phyloP scores from a whole-genome alignment of 2,888 invertebrate species.

The Trachelus troglodyta region DNA sequence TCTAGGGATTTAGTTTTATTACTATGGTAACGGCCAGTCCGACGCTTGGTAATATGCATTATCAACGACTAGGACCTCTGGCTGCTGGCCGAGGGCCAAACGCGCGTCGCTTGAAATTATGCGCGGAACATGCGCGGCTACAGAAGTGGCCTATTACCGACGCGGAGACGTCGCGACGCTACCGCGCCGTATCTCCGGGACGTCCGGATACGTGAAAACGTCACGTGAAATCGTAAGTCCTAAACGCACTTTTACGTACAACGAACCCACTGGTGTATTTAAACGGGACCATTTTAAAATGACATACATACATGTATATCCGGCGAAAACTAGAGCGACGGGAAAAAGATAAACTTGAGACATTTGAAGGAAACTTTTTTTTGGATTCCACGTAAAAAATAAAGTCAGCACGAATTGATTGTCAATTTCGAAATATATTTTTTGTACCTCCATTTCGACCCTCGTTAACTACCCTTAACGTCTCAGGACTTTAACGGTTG shows the following conservation, averaged over 20 bases:
- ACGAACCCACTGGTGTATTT: no score
- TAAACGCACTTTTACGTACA: not conserved
- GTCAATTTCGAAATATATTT: not conserved
- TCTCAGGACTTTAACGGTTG: not conserved
- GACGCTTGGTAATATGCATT: constrained; percentile 39
- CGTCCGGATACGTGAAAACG: not conserved
- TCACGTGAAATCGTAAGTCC: not conserved
- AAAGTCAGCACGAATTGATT: not conserved
- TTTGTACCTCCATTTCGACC: not conserved
- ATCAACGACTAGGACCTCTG: constrained; percentile 38
- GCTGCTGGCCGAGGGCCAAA: constrained; percentile 37
- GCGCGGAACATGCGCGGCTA: constrained; percentile 30
- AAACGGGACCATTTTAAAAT: no score
- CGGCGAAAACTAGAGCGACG: no score
- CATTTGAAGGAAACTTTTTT: no score
- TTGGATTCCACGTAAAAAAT: not conserved
- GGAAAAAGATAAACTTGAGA: no score
- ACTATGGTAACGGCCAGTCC: constrained; percentile 33
- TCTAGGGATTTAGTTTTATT: constrained; percentile 37
- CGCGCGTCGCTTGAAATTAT: constrained; percentile 36
- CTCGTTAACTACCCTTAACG: not conserved
- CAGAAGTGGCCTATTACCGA: constrained; percentile 31
- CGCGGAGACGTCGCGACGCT: not conserved
- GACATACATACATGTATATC: no score
- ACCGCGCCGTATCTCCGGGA: not conserved